Evolutionary conservation across 1,140 invertebrate species (phyloP).

Genomic region (Lutraria rhynchaena): DNA sequence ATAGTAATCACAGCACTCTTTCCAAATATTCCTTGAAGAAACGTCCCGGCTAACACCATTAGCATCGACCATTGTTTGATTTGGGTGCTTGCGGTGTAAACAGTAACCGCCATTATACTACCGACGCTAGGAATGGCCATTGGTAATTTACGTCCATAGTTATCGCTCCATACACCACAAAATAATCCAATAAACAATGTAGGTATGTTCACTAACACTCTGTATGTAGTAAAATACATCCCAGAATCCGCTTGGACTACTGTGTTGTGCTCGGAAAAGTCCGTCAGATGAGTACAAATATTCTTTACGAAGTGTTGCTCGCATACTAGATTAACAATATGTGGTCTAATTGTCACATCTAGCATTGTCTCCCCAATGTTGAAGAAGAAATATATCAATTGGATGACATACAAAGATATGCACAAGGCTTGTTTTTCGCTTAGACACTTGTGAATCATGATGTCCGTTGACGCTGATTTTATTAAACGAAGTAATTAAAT

Average conservation of each 20-base stretch:
- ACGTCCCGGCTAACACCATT: not conserved
- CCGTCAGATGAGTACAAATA: not conserved
- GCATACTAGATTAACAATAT: not conserved
- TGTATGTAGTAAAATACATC: not conserved
- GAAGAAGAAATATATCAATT: not conserved
- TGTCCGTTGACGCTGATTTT: no score
- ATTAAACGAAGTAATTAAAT: no score
- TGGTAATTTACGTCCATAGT: not conserved
- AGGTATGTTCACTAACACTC: not conserved
- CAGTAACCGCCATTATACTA: not conserved
- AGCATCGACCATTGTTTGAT: not conserved
- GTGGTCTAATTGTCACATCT: not conserved
- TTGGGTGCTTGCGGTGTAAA: not conserved
- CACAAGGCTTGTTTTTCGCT: no score
- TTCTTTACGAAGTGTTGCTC: not conserved
- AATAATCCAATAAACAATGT: not conserved
- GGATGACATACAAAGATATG: not conserved
- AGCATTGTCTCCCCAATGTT: not conserved
- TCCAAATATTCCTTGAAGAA: conserved; percentile 1
- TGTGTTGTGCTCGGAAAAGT: not conserved
- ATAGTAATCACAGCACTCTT: not conserved
- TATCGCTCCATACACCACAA: conserved; percentile 6
- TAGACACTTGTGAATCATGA: no score
- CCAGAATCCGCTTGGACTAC: not conserved
- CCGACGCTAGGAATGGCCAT: not conserved